Conservation (phyloP, 2,888 invertebrate genomes). For the Tetanocera ferruginea region DNA sequence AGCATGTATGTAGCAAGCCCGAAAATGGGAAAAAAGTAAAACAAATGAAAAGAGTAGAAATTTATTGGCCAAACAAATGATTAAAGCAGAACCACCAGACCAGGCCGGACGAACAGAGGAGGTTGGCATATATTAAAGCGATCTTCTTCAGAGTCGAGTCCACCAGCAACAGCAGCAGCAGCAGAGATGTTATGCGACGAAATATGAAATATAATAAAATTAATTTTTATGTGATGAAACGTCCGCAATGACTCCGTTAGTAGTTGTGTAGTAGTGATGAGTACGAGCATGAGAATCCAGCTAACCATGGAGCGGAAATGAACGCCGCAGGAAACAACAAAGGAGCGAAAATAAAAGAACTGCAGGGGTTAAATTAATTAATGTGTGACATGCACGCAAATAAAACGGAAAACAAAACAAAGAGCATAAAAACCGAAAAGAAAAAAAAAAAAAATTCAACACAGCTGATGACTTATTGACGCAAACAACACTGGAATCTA, state of each 20-base stretch:
- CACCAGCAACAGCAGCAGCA: neutral
- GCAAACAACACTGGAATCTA: no score
- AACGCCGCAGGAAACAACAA: neutral
- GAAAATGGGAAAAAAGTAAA: neutral
- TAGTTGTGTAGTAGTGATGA: neutral
- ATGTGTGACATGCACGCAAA: slow-evolving; percentile 1
- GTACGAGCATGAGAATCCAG: neutral
- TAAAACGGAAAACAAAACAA: neutral
- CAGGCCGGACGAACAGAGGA: no score
- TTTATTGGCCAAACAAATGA: neutral
- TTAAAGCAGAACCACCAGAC: no score
- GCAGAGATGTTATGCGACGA: neutral
- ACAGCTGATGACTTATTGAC: no score
- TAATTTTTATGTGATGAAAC: neutral
- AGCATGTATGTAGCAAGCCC: no score
- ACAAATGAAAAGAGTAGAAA: neutral
- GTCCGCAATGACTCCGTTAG: neutral
- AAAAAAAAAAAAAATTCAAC: no score
- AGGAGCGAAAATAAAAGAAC: neutral
- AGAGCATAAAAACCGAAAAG: neutral
- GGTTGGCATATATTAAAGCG: no score
- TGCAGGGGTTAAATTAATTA: neutral
- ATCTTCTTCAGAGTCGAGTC: neutral
- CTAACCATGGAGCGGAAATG: neutral
- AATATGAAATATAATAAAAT: neutral